Evolutionary conservation across 2,797 vertebrate genomes (phyloP), one percentile per base, ranked within the genome.

Genomic region (Acipenser transmontanus): DNA sequence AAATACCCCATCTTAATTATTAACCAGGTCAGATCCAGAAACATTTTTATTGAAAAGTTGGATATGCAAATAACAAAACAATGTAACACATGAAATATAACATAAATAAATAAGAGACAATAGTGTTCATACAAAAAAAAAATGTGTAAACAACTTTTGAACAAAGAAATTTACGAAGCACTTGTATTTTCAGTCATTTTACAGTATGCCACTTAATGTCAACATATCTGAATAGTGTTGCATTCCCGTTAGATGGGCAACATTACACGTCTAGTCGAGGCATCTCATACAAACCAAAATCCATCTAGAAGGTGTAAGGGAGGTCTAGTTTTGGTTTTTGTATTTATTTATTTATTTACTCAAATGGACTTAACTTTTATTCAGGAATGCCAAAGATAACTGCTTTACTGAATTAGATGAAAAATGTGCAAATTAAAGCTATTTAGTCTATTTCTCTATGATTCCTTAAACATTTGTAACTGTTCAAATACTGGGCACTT

Each of bases 21-120:
- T 17, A 17, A 34, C 34, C 34, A 34, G 34, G 34, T 34, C 1
- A 34, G 34, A 34, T 34, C 34, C 34, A 34, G 34, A 34, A 34
- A 34, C 34, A 34, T 34, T 91, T 97, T 97, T 96, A 95, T 94
- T 95, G 91, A 94, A 92, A 95, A 34, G 85, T 87, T 91, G 91
- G 91, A 92, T 85, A 92, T 94, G 89, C 88, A 91, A 85, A 85
- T 90, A 91, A 92, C 88, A 91, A 93, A 90, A 87, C 84, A 92
- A 34, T 34, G 34, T 34, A 93, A 88, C 89, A 89, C 91, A 92
- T 91, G 85, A 92, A 91, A 91, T 87, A 85, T 90, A 91, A 93
- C 82, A 93, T 93, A 89, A 92, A 89, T 92, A 94, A 91, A 93
- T 93, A 89, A 90, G 84, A 88, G 82, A 89, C 86, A 88, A 88